phyloP scores from a whole-genome alignment of 2,113 vertebrate species.

The Notiomystis cincta region DNA sequence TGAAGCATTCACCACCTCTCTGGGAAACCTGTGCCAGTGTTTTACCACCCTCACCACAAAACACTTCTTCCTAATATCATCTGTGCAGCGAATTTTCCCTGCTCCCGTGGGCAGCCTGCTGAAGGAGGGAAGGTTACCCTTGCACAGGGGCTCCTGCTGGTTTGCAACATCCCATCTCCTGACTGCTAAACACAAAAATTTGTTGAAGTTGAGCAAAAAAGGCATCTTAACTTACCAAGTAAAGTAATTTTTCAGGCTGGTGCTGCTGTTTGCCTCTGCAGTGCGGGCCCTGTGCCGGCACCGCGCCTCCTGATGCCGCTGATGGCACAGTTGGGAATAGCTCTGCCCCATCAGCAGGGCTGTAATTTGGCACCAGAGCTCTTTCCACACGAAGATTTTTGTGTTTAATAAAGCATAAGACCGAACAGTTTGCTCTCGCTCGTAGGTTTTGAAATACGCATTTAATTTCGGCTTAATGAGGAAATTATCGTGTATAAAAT shows the following conservation, averaged over 20 bases:
- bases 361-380: constrained; percentile 7
- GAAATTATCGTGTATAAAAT: constrained; percentile 8
- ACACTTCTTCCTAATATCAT: rapidly evolving
- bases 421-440: constrained; percentile 27
- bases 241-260: neutral
- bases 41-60: neutral
- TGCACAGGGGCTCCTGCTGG: neutral
- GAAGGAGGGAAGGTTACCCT: neutral
- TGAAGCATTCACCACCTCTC: neutral
- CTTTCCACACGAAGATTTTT: neutral
- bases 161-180: neutral
- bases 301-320: neutral
- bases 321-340: neutral
- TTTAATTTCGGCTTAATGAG: constrained; percentile 62
- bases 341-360: neutral
- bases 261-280: neutral
- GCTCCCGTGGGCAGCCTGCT: rapidly evolving
- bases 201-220: neutral
- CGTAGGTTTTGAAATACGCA: constrained; percentile 62
- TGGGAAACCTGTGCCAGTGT: neutral
- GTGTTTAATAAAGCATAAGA: constrained; percentile 38
- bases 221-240: neutral
- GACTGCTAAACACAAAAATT: neutral
- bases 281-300: neutral
- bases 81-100: neutral